Evolutionary conservation across 2,888 invertebrate species (phyloP).

Genomic region (Diloba caeruleocephala): DNA sequence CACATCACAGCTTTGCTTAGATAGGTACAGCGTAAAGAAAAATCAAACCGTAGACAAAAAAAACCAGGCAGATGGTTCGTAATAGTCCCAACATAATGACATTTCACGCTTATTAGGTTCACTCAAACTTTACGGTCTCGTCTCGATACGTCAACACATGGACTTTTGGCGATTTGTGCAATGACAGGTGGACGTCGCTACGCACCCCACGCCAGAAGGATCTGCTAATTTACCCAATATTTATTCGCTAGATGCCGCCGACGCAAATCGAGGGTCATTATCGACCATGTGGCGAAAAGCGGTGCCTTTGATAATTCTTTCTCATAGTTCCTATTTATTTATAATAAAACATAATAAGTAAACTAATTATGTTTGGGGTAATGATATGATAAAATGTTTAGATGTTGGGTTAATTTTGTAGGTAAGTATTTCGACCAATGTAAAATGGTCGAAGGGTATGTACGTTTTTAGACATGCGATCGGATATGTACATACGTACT

Average conservation of each 20-base stretch:
- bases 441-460: too few species aligned
- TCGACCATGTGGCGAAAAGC: constrained; percentile 74
- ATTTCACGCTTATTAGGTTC: constrained; percentile 73
- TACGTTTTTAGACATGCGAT: too few species aligned
- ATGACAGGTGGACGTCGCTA: constrained; percentile 73
- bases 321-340: constrained; percentile 19
- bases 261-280: constrained; percentile 81
- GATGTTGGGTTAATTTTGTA: too few species aligned
- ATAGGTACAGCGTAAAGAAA: constrained; percentile 2
- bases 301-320: constrained; percentile 74
- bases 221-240: constrained; percentile 84
- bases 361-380: too few species aligned
- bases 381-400: too few species aligned
- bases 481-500: too few species aligned
- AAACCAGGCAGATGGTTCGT: constrained; percentile 46
- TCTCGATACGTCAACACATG: constrained; percentile 72
- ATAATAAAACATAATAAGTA: too few species aligned
- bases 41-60: constrained; percentile 19
- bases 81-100: constrained; percentile 65
- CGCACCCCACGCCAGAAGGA: constrained; percentile 73
- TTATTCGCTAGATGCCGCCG: constrained; percentile 84
- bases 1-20: constrained; percentile 9
- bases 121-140: constrained; percentile 44
- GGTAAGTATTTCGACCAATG: background rate
- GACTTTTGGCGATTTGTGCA: constrained; percentile 63